Evolutionary conservation across 2,113 vertebrate species (phyloP).

Genomic region (Odontophorus gujanensis): DNA sequence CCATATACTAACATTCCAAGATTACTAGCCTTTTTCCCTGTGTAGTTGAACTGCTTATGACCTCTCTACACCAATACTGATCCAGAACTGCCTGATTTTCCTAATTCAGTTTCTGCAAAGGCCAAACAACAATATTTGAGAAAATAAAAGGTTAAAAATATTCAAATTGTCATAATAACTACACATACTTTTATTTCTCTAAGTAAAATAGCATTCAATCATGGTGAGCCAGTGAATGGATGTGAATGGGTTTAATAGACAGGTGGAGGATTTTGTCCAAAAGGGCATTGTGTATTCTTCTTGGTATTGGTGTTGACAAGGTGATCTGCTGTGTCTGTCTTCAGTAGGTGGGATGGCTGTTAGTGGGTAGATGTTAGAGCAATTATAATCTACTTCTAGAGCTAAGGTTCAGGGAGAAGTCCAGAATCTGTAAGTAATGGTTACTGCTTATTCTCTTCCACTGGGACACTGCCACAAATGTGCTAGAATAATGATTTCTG

Average conservation of each 20-base stretch:
- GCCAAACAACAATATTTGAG: background rate
- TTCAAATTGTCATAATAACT: background rate
- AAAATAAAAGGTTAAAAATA: background rate
- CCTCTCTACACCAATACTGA: background rate
- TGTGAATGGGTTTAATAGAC: background rate
- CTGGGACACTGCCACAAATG: background rate
- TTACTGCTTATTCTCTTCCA: background rate
- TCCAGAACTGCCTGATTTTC: background rate
- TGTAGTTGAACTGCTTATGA: background rate
- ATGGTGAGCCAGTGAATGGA: background rate
- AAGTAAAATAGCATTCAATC: background rate
- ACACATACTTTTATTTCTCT: background rate
- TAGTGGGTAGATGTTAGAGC: background rate
- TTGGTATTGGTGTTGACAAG: background rate
- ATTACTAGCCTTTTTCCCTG: background rate
- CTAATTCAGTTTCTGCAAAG: background rate
- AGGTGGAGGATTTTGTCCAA: background rate
- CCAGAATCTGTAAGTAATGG: background rate
- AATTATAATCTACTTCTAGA: background rate
- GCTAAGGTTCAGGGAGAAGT: background rate
- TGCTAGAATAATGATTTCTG: background rate
- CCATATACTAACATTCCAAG: background rate
- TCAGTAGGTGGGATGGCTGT: background rate
- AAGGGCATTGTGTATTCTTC: background rate
- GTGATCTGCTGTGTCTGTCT: background rate